phyloP scores from a whole-genome alignment of 2,888 invertebrate species.

The Pristionchus entomophagus region DNA sequence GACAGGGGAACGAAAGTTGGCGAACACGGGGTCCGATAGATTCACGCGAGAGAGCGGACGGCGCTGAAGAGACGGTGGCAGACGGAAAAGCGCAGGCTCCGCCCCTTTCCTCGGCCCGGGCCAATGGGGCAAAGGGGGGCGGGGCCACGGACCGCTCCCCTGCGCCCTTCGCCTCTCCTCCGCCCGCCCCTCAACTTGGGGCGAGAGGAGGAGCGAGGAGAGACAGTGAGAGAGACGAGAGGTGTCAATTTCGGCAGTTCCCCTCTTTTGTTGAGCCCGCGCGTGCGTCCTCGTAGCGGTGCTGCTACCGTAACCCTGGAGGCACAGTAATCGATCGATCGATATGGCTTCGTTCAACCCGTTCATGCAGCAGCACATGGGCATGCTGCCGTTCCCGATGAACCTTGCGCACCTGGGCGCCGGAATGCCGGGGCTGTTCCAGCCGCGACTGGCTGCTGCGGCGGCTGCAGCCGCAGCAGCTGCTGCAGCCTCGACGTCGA shows the following conservation, averaged over 20 bases:
- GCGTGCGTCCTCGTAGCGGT: slow-evolving; percentile 79
- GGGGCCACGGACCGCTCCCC: not conserved
- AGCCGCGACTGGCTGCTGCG: not conserved
- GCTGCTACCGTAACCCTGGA: not conserved
- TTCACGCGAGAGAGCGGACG: not conserved
- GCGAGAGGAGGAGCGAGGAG: too few relatives aligned
- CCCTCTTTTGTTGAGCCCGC: slow-evolving; percentile 76
- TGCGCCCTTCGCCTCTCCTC: not conserved
- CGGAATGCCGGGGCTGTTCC: slow-evolving; percentile 28
- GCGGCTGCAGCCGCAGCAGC: not conserved
- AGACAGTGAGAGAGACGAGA: slow-evolving; percentile 53
- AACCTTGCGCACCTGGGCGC: slow-evolving; percentile 42
- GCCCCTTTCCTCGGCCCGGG: slow-evolving; percentile 50
- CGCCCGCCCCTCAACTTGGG: slow-evolving; percentile 6
- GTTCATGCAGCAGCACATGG: slow-evolving; percentile 57
- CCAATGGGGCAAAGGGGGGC: slow-evolving; percentile 47
- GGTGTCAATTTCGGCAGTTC: slow-evolving; percentile 66
- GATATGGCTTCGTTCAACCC: slow-evolving; percentile 76
- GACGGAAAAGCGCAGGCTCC: slow-evolving; percentile 46
- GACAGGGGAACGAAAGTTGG: not conserved
- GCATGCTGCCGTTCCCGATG: slow-evolving; percentile 44
- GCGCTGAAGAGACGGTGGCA: slow-evolving; percentile 17
- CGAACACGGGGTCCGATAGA: slow-evolving; percentile 3
- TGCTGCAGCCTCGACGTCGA: not conserved
- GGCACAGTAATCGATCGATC: not conserved